These are phyloP conservation scores for Microdon myrmicae DNA, from an alignment of 2,888 invertebrate genomes.

Conservation along the genomic window DNA sequence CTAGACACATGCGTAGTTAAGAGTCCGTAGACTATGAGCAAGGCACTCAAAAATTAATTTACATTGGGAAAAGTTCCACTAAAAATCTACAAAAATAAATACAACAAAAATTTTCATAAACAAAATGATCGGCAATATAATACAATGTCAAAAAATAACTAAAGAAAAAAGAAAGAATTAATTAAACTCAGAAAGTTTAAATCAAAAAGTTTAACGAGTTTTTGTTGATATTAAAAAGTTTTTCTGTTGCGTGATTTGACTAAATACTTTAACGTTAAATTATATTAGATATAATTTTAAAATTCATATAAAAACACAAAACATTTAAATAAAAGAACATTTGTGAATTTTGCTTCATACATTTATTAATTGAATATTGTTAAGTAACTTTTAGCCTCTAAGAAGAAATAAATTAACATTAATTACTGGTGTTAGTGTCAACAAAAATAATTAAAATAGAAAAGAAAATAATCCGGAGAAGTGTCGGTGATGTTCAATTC, in stretches of 20 bases:
- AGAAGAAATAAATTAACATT: neutral
- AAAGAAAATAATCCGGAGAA: neutral
- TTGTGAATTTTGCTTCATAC: slow-evolving; percentile 3
- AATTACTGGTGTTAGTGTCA: slow-evolving; percentile 19
- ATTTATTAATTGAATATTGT: slow-evolving; percentile 24
- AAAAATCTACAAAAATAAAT: slow-evolving; percentile 22
- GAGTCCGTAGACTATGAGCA: too few relatives aligned
- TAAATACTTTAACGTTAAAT: neutral
- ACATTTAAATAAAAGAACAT: neutral
- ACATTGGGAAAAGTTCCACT: slow-evolving; percentile 10
- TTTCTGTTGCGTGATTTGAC: neutral
- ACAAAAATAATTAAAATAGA: neutral
- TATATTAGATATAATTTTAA: too few relatives aligned
- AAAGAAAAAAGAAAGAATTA: slow-evolving; percentile 8
- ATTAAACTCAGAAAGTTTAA: slow-evolving; percentile 3
- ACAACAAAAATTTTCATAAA: slow-evolving; percentile 2
- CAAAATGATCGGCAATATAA: neutral
- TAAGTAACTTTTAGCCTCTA: too few relatives aligned
- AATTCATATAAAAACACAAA: neutral
- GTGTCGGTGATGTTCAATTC: slow-evolving; percentile 19
- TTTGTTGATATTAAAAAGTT: neutral
- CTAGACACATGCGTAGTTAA: too few relatives aligned
- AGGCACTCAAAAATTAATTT: too few relatives aligned
- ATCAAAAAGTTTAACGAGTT: slow-evolving; percentile 1
- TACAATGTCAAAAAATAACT: slow-evolving; percentile 5